A percentile compares a stretch with the other conserved stretches of the same genome.
phyloP scores from a whole-genome alignment of 2,113 vertebrate species.

The Sorex araneus region DNA sequence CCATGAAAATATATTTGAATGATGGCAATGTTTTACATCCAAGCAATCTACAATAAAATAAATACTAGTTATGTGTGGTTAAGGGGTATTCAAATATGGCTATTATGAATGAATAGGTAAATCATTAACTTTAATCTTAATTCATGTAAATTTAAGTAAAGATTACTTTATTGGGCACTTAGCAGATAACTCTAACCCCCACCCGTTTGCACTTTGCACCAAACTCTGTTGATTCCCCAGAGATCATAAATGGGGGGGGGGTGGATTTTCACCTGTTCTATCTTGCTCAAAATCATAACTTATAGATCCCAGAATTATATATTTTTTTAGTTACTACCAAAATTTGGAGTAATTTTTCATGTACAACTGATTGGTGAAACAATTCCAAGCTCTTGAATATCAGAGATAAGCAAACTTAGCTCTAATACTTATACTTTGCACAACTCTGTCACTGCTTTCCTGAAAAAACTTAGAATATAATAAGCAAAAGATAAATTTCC shows the following conservation, averaged over 20 bases:
- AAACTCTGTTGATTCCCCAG: background rate
- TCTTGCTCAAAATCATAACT: background rate
- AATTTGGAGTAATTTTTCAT: background rate
- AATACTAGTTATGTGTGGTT: background rate
- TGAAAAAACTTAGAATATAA: conserved; percentile 18
- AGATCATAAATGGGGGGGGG: background rate
- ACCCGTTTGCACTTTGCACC: background rate
- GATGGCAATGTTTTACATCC: background rate
- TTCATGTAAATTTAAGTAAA: conserved; percentile 37
- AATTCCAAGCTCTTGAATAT: background rate
- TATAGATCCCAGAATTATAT: background rate
- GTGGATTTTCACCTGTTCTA: background rate
- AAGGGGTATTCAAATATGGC: background rate
- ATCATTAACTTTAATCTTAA: conserved; percentile 7
- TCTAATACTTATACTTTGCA: background rate
- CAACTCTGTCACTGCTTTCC: background rate
- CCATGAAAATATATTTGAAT: background rate
- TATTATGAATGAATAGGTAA: background rate
- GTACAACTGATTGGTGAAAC: background rate
- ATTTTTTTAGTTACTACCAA: background rate
- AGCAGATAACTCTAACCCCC: background rate
- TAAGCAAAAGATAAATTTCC: background rate
- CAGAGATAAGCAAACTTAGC: conserved; percentile 1
- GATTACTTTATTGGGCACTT: background rate
- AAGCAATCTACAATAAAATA: background rate